phyloP scores from a whole-genome alignment of 2,797 vertebrate genomes.

The Chaenodraco wilsoni region DNA sequence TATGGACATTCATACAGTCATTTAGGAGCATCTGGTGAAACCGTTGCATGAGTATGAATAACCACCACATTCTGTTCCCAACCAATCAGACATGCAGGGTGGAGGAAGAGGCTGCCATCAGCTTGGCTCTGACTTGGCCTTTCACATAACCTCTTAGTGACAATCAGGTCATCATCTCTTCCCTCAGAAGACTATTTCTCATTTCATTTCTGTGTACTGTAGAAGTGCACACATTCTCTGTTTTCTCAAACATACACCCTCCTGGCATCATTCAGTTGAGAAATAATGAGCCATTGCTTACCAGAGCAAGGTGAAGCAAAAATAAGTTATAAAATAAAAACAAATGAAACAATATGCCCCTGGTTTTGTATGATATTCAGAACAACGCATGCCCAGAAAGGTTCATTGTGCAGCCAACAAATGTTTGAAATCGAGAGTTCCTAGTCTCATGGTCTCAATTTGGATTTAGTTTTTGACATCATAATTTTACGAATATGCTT shows the following conservation, averaged over 20 bases:
- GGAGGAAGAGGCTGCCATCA: conserved; percentile 39
- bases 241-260: not conserved
- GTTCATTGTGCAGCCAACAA: no score
- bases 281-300: not conserved
- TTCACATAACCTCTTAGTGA: conserved; percentile 17
- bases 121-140: conserved; percentile 20
- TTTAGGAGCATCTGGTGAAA: conserved; percentile 40
- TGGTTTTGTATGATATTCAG: not conserved
- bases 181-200: not conserved
- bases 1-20: conserved; percentile 43
- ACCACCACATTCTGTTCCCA: conserved; percentile 13
- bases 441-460: no score
- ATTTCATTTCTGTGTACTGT: conserved; percentile 3
- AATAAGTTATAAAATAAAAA: not conserved
- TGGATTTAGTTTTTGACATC: no score
- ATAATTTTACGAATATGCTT: no score
- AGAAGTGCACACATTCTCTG: not conserved
- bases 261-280: not conserved
- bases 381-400: not conserved
- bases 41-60: conserved; percentile 31
- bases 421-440: no score
- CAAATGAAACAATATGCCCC: not conserved
- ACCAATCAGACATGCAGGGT: conserved; percentile 6
- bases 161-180: not conserved
- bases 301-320: not conserved